Conservation (phyloP, 2,888 invertebrate species). For the Ornithoptera alexandrae region DNA sequence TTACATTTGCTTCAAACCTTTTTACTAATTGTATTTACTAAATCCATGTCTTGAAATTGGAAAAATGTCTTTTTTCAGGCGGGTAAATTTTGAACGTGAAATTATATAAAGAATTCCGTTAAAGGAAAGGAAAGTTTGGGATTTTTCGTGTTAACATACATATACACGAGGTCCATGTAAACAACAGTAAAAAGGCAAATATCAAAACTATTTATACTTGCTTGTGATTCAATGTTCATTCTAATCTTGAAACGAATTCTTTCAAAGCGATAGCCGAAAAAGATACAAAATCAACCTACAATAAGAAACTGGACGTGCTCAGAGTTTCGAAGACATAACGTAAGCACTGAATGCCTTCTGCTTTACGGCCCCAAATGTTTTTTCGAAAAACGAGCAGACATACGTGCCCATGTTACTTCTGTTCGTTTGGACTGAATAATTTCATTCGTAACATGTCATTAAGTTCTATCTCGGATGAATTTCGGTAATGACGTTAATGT, state of each 20-base stretch:
- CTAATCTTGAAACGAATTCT: conserved; percentile 41
- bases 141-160: conserved; percentile 13
- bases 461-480: not conserved
- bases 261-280: conserved; percentile 38
- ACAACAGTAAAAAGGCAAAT: conserved; percentile 17
- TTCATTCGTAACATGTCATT: not conserved
- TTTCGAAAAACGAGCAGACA: conserved; percentile 25
- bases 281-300: conserved; percentile 44
- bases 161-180: not conserved
- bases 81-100: not conserved
- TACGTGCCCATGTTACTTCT: not conserved
- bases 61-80: not conserved
- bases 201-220: conserved; percentile 20
- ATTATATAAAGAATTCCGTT: conserved; percentile 15
- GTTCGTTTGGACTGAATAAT: not conserved
- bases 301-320: conserved; percentile 47
- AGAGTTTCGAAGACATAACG: conserved; percentile 38
- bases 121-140: conserved; percentile 9
- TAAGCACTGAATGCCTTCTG: conserved; percentile 36
- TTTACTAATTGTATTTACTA: not conserved
- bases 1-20: not conserved
- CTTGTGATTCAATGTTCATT: conserved; percentile 48
- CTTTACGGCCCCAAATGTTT: conserved; percentile 28
- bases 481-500: conserved; percentile 15
- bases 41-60: not conserved